Evolutionary conservation across 2,797 vertebrate genomes (phyloP), one percentile per base, ranked within the genome.

Genomic region (Peromyscus melanophrys): DNA sequence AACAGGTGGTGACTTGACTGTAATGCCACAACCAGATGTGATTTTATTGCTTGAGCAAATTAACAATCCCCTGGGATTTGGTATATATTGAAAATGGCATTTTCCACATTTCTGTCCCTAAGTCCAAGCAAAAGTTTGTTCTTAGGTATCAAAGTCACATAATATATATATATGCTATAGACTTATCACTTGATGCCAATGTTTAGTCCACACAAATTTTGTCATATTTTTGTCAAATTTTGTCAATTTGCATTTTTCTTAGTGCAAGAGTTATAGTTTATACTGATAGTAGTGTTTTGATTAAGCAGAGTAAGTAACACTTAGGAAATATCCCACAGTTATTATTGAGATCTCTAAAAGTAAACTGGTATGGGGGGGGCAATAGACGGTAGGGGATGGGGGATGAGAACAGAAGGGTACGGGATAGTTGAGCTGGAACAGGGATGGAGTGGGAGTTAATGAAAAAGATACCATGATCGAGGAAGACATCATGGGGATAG

Each of bases 171-270:
- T 9, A 10, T 52, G 12, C 21, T 55, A 43, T 85, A 85, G 2
- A 11, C 6, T 1, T 69, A 19, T n/a, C 12, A 21, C 6, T 0
- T 13, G 23, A 4, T 80, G 14, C 0, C 12, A 19, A 25, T 43
- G 71, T 31, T 34, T 57, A 63, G 29, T 63, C 73, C 9, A 55
- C 4, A 65, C 16, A 10, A 2, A n/a, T 34, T 25, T 89, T n/a
- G 34, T 52, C 6, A 57, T 17, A 23, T 71, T 71, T 78, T 7
- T 21, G 49, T 49, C 49, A 49, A 49, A 49, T 49, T 49, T 46
- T 46, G 6, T 46, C 46, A 46, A 7, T 46, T 49, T 49, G 49
- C 4, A 85, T 71, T 40, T 57, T 40, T 55, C 29, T 80, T 55
- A 77, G 2, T 40, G 61, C 11, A 27, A 69, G 25, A 52, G 0